These are phyloP conservation scores for Coenonympha arcania DNA, from an alignment of 2,888 invertebrate species.

Conservation along the genomic window DNA sequence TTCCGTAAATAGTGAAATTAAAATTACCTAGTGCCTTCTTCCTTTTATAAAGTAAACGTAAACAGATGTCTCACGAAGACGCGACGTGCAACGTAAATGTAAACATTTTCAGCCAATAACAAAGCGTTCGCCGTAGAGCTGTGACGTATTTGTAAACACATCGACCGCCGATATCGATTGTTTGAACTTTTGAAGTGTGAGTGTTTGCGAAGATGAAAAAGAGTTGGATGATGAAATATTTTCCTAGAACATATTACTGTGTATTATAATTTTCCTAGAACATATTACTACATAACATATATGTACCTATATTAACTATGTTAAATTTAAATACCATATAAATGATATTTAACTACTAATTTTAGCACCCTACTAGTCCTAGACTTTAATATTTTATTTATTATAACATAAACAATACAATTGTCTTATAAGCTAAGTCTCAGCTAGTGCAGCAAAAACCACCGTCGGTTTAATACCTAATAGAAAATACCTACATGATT, in stretches of 20 bases:
- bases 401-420: no score
- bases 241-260: no score
- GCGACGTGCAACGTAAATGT: constrained; percentile 17
- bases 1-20: not conserved
- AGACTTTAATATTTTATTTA: no score
- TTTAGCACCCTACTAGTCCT: no score
- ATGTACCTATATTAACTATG: no score
- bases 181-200: constrained; percentile 8
- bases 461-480: no score
- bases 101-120: constrained; percentile 29
- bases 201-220: not conserved
- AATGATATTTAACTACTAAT: no score
- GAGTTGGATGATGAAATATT: not conserved
- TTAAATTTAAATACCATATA: no score
- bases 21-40: not conserved
- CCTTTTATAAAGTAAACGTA: constrained; percentile 14
- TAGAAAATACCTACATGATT: no score
- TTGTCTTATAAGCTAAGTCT: no score
- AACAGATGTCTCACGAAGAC: constrained; percentile 24
- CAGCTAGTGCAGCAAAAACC: no score
- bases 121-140: constrained; percentile 15
- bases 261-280: not conserved
- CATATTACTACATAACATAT: no score
- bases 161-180: constrained; percentile 16
- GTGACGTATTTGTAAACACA: constrained; percentile 27